Conservation (phyloP, 2,797 vertebrate species). For the Megalops cyprinoides region DNA sequence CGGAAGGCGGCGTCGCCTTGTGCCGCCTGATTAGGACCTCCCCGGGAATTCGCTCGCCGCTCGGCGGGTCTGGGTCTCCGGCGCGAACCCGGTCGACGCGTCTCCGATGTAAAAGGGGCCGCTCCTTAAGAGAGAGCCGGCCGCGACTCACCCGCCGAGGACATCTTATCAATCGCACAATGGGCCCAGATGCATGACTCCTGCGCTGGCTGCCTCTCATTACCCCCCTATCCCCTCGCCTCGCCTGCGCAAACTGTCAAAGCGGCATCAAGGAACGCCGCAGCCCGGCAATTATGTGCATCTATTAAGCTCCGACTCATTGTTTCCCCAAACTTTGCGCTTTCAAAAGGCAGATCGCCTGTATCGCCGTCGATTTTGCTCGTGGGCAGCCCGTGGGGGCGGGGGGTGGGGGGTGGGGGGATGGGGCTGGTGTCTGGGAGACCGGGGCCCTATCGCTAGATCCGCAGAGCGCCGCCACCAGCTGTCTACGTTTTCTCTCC, state of each 20-base stretch:
- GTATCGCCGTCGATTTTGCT: not conserved
- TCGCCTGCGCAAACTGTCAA: slow-evolving; percentile 11
- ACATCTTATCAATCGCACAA: slow-evolving; percentile 24
- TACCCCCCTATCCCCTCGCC: not conserved
- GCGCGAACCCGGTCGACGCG: too few relatives aligned
- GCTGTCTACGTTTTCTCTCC: not conserved
- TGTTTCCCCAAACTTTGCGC: slow-evolving; percentile 8
- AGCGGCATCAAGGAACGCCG: not conserved
- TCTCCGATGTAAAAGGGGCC: not conserved
- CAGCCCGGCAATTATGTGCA: slow-evolving; percentile 17
- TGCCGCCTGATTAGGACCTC: not conserved
- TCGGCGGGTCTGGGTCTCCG: not conserved
- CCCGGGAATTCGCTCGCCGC: not conserved
- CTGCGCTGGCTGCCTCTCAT: not conserved
- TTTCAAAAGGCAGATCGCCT: slow-evolving; percentile 8
- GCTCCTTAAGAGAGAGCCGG: not conserved
- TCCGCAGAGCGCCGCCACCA: not conserved
- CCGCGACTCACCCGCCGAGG: not conserved
- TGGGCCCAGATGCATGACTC: slow-evolving; percentile 10
- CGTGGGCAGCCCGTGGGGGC: not conserved
- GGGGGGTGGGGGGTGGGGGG: not conserved
- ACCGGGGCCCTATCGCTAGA: not conserved
- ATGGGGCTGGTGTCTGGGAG: not conserved
- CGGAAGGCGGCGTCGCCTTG: not conserved
- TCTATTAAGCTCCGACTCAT: slow-evolving; percentile 9